A percentile compares a stretch with the other conserved stretches of the same genome.
phyloP scores from a whole-genome alignment of 1,140 invertebrate genomes.

The Diorhabda carinulata region DNA sequence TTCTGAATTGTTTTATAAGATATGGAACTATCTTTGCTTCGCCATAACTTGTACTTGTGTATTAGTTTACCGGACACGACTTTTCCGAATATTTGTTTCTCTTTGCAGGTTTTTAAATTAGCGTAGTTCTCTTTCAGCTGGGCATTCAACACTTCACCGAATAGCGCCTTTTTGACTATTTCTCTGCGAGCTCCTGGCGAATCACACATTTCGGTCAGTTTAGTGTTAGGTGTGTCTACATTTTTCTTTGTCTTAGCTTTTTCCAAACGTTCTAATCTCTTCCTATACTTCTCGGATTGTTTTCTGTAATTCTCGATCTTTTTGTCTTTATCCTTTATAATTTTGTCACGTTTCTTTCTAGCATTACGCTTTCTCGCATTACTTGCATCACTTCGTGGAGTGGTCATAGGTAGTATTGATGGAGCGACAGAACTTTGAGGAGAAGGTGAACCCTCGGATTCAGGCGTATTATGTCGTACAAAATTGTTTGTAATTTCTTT shows the following conservation, averaged over 20 bases:
- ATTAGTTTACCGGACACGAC: not conserved
- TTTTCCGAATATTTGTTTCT: slow-evolving; percentile 15
- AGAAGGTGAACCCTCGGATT: too few relatives aligned
- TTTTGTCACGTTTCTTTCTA: too few relatives aligned
- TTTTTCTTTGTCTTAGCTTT: not conserved
- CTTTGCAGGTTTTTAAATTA: slow-evolving; percentile 8
- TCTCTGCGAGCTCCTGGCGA: not conserved
- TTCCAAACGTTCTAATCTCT: slow-evolving; percentile 3
- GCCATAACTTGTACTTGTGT: not conserved
- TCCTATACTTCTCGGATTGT: not conserved
- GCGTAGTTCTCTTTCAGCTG: slow-evolving; percentile 7
- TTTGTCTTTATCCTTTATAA: too few relatives aligned
- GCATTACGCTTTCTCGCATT: too few relatives aligned
- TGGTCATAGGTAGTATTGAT: too few relatives aligned
- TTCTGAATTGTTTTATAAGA: not conserved
- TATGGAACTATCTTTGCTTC: slow-evolving; percentile 5
- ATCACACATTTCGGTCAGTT: not conserved
- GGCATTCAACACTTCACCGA: not conserved
- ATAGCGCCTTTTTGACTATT: slow-evolving; percentile 11
- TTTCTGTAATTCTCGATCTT: not conserved
- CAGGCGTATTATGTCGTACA: too few relatives aligned
- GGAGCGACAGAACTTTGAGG: too few relatives aligned
- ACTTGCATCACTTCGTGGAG: too few relatives aligned
- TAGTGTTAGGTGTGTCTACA: not conserved
- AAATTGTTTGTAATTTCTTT: too few relatives aligned